Evolutionary conservation across 2,888 invertebrate species (phyloP), one percentile per base, ranked within the genome.

Genomic region (Plusia festucae): DNA sequence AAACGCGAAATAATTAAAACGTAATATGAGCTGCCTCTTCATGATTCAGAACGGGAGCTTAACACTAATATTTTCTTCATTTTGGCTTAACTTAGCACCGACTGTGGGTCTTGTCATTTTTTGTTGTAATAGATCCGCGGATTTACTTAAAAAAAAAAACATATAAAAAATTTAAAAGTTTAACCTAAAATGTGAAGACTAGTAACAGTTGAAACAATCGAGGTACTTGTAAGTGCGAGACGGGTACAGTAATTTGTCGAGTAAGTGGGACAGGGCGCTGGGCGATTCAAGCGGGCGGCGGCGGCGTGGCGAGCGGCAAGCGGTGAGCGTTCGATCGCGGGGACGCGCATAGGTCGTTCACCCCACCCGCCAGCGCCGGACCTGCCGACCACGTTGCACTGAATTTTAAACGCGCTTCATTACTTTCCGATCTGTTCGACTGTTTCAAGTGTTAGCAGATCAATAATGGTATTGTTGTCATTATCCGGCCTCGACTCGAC

Each of bases 321-420:
- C 79, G 77, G 85, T 78, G 83, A 83, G 90, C 89, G 91, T 90
- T 91, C 90, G 91, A 91, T 87, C 88, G 89, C 86, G 88, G 90
- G 90, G 93, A 93, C 93, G 93, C 93, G 92, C 91, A 87, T 76
- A 84, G 93, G 92, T 90, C 90, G 88, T 93, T 92, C 88, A 93
- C 92, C 92, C 89, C 88, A 88, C 83, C 82, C 82, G 81, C 85
- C 83, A 82, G 79, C 78, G 66, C 70, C 83, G 82, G 74, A 73
- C 84, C 82, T 83, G 81, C 82, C 83, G 82, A 80, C 87, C 84
- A 87, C 85, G 84, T 87, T 86, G 73, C 71, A 79, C 68, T 80
- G 85, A 87, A 81, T 82, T 85, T 81, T 81, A 78, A 84, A 79
- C 76, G 72, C 79, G 81, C 79, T 80, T 86, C 82, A 85, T 85